Conservation (phyloP, 2,797 vertebrate species). For the Manis pentadactyla region DNA sequence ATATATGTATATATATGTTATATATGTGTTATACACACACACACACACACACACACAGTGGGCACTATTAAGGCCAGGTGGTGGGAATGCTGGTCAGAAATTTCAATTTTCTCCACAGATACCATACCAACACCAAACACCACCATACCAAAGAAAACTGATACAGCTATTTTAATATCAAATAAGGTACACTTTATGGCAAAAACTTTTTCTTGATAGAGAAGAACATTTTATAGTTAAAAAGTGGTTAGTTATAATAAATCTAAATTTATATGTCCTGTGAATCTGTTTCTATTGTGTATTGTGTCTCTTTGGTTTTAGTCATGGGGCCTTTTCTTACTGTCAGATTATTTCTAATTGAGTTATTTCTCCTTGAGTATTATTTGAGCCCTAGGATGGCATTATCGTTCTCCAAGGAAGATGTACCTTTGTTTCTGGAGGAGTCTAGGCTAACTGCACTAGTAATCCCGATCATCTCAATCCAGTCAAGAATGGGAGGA, state of each 20-base stretch:
- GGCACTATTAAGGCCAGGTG: too few species aligned
- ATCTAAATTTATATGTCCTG: background rate
- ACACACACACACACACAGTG: too few species aligned
- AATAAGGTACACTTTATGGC: background rate
- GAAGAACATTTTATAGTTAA: background rate
- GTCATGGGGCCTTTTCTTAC: background rate
- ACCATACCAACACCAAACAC: background rate
- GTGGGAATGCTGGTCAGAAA: too few species aligned
- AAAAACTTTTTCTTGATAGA: background rate
- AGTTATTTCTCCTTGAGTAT: background rate
- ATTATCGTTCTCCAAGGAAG: background rate
- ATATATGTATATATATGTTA: too few species aligned
- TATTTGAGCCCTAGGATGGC: background rate
- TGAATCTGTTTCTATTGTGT: background rate
- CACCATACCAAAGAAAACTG: background rate
- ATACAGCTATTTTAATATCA: background rate
- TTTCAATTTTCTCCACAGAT: too few species aligned
- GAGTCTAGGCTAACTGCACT: background rate
- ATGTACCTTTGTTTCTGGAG: background rate
- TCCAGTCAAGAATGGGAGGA: background rate
- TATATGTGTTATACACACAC: too few species aligned
- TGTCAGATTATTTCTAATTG: background rate
- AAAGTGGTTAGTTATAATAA: background rate
- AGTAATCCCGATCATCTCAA: background rate
- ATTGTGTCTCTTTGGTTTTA: background rate